Base-by-base conservation (phyloP, 2,888 invertebrate genomes). In the Volucella zonaria region DNA sequence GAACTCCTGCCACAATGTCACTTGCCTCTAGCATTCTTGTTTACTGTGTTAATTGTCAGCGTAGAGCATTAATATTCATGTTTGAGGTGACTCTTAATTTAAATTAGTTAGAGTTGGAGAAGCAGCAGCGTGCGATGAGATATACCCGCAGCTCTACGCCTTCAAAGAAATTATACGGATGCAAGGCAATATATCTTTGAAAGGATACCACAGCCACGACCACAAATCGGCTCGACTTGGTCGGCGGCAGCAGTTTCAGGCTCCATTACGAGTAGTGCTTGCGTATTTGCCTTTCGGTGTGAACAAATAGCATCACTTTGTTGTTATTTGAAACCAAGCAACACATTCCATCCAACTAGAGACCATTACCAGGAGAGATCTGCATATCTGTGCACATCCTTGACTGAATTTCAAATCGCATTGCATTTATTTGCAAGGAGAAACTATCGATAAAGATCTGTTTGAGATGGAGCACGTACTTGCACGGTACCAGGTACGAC, bases 11-110 rank as follows among this genome's bases (percentile, higher is more conserved):
- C 18, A 54, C 77, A 49, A 43, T 43, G 73, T 40, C 43, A 58
- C 64, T 73, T 52, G 45, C 38, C 75, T 66, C 54, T 52, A 56
- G 10, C 61, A 43, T 43, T 58, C 79, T 51, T 79, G 80, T 76
- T 79, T 62, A 70, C 82, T 83, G 86, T 87, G 86, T 87, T 87
- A 87, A 87, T 87, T 87, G 87, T 87, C 87, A 87, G 79, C 87
- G 71, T 61, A 68, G 59, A 86, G 82, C 87, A 87, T 87, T 87
- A 87, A 87, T 87, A 87, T 87, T 87, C 87, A 87, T 87, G 87
- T 81, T 87, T 78, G 75, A 77, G 87, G 71, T 87, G 87, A 87
- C 87, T 87, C 87, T 87, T 87, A 87, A 87, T 87, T 87, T 87
- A 86, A 82, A 82, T 85, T 82, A 82, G 71, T 75, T 56, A 54